A percentile compares a stretch with the other conserved stretches of the same genome.
Evolutionary conservation across 2,113 vertebrate species (phyloP).

Genomic region (Cinclus cinclus): DNA sequence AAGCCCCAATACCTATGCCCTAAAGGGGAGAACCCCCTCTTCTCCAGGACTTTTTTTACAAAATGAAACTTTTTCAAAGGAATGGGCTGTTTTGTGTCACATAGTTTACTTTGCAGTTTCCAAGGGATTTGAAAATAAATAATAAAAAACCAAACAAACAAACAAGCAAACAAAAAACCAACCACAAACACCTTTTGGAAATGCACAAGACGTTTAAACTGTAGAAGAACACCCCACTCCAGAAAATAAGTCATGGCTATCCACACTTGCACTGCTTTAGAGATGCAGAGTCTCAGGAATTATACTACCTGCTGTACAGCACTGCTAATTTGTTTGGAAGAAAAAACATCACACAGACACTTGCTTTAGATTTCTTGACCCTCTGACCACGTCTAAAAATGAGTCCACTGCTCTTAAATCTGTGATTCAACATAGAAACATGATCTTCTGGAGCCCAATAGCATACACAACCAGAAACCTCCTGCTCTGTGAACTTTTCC

Average conservation of each 20-base stretch:
- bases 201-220: background rate
- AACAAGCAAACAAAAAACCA: too few relatives aligned
- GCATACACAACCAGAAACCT: background rate
- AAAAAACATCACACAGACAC: background rate
- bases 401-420: background rate
- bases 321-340: background rate
- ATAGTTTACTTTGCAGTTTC: background rate
- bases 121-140: background rate
- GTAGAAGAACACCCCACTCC: background rate
- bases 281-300: background rate
- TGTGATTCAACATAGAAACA: background rate
- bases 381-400: background rate
- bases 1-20: background rate
- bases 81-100: fast-evolving
- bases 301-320: background rate
- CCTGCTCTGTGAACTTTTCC: background rate
- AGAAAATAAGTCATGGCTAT: background rate
- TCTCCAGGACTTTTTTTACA: background rate
- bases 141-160: background rate
- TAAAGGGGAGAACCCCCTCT: background rate
- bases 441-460: background rate
- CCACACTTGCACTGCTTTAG: background rate
- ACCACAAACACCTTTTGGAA: background rate
- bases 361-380: background rate
- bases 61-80: background rate